Percentiles rank a stretch among this genome's conserved stretches.
phyloP scores from a whole-genome alignment of 2,797 vertebrate genomes.

The Chiroxiphia lanceolata region DNA sequence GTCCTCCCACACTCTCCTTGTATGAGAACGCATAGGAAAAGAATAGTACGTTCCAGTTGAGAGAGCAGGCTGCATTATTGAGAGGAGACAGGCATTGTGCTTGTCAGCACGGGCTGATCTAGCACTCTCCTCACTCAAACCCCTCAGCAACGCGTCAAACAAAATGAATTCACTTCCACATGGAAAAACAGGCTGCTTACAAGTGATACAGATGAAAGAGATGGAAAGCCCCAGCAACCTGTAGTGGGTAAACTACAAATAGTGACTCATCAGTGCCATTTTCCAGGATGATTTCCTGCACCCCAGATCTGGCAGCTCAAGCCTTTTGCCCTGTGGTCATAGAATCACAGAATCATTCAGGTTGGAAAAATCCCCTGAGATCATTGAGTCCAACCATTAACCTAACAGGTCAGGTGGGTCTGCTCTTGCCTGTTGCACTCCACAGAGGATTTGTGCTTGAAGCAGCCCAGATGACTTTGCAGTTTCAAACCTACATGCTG shows the following conservation, averaged over 20 bases:
- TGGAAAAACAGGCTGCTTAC: not conserved
- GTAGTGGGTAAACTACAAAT: not conserved
- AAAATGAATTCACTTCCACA: not conserved
- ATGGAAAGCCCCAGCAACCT: not conserved
- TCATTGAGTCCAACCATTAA: not conserved
- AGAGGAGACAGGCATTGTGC: not conserved
- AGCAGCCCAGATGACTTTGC: not conserved
- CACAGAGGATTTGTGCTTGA: not conserved
- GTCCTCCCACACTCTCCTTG: slow-evolving; percentile 19
- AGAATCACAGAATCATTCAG: not conserved
- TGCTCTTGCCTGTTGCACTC: not conserved
- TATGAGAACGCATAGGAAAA: not conserved
- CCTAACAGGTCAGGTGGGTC: too few relatives aligned
- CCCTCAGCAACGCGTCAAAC: not conserved
- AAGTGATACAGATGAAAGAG: not conserved
- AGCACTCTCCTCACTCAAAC: not conserved
- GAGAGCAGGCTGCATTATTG: not conserved
- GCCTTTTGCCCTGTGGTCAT: not conserved
- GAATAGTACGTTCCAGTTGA: not conserved
- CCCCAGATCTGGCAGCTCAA: not conserved
- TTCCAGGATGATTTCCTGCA: not conserved
- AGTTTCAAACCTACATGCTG: not conserved
- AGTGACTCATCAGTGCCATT: not conserved
- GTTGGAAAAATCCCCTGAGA: not conserved
- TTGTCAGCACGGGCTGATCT: not conserved